Base-by-base conservation (phyloP, 1,140 invertebrate genomes). In the Atopsyche davidsoni region DNA sequence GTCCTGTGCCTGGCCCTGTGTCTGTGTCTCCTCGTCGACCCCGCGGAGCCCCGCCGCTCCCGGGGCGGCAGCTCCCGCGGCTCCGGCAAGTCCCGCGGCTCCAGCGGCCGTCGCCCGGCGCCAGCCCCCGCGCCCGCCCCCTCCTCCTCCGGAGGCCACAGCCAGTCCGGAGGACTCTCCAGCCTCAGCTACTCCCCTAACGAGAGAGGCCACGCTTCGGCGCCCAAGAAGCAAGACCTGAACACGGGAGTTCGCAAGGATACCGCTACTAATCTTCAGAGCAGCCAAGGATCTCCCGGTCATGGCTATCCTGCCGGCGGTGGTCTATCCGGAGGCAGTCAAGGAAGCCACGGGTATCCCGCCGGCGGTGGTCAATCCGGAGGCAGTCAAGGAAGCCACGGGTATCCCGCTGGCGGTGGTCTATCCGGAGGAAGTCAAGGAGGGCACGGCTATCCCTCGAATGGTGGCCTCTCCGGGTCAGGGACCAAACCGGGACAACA, bases 171-270 rank as follows among this genome's bases (percentile, higher is more conserved):
- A 19, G 47, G 43, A 13, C 25, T 52, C 9, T 43, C 53, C 11
- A 55, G 57, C 23, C 57, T 58, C 34, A 55, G 57, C 41, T 58
- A 58, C 36, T 23, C 28, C 38, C 9, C 9, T 48, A 2, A 28
- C 19, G 13, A 47, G 42, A 14, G 40, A 45, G 11, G 36, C 46
- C 4, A 17, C 48, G 36, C 52, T 11, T 48, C 50, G 6, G 32
- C 46, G n/a, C 49, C 49, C 1, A 19, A 23, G 3, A 46, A 44
- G 18, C 38, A 51, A 23, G 10, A 47, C 13, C 36, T 53, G 18
- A 51, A 57, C 4, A 40, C 50, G 0, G 17, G 46, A 1, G 40
- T 44, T 9, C 45, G 39, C 16, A 57, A 57, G 31, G 49, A 56
- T 4, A 39, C 41, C 4, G 31, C 48, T 19, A 36, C 25, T 9